Conservation (phyloP, 2,797 vertebrate genomes). For the Falco biarmicus region DNA sequence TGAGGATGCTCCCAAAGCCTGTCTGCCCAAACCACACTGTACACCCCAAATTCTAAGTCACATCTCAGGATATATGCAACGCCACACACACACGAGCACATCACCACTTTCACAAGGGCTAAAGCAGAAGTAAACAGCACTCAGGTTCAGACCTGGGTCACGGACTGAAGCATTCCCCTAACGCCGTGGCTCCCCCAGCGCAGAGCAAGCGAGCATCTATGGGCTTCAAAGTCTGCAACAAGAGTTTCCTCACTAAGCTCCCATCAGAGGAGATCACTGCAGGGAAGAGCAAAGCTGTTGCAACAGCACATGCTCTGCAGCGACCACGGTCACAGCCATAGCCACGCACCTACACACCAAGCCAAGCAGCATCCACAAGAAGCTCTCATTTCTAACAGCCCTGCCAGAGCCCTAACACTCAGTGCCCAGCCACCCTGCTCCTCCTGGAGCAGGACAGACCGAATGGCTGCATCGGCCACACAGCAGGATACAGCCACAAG, state of each 20-base stretch:
- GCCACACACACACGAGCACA: fast-evolving
- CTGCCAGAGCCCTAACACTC: not conserved
- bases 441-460: not conserved
- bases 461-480: not conserved
- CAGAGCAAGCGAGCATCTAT: not conserved
- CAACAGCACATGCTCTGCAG: not conserved
- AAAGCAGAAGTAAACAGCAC: not conserved
- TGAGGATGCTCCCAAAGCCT: not conserved
- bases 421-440: not conserved
- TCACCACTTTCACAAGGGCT: not conserved
- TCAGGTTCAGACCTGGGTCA: not conserved
- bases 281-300: not conserved
- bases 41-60: not conserved
- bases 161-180: not conserved
- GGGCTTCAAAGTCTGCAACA: not conserved
- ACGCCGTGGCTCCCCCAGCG: fast-evolving
- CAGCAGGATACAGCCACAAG: not conserved
- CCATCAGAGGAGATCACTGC: fast-evolving
- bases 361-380: not conserved
- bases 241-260: not conserved
- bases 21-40: not conserved
- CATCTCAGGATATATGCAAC: fast-evolving
- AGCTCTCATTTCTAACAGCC: not conserved
- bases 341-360: fast-evolving
- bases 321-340: fast-evolving